phyloP scores from a whole-genome alignment of 2,113 vertebrate species.

The Condylura cristata region DNA sequence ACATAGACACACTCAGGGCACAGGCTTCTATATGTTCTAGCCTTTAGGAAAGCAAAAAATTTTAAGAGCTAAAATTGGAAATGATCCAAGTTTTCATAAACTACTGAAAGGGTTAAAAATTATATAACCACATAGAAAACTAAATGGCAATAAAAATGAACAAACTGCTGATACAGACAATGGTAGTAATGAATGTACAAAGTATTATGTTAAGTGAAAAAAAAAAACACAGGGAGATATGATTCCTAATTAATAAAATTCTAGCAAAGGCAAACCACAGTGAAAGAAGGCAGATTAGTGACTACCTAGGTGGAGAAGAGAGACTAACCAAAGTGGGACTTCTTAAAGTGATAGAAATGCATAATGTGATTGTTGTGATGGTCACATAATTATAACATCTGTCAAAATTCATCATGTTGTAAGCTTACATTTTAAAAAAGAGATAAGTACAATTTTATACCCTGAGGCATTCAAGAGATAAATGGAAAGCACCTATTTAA shows the following conservation, averaged over 20 bases:
- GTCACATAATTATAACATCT: not conserved
- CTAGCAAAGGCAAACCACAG: not conserved
- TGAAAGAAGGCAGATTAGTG: not conserved
- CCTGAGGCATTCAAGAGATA: not conserved
- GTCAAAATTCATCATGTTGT: constrained; percentile 47
- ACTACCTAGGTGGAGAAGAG: not conserved
- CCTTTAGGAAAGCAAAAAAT: not conserved
- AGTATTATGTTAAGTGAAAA: not conserved
- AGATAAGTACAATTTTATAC: not conserved
- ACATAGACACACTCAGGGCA: not conserved
- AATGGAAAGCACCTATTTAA: not conserved
- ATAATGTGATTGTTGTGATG: not conserved
- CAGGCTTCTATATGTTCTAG: not conserved
- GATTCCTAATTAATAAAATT: constrained; percentile 17
- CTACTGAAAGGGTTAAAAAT: not conserved
- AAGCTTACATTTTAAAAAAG: not conserved
- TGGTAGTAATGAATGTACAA: constrained; percentile 12
- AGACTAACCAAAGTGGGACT: not conserved
- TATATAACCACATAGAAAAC: not conserved
- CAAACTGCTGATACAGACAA: not conserved
- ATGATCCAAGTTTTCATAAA: not conserved
- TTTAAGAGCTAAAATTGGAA: constrained; percentile 24
- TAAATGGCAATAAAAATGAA: not conserved
- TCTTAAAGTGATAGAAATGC: not conserved
- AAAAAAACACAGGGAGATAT: not conserved